Base-by-base conservation (phyloP, 2,797 vertebrate genomes). In the Gymnodraco acuticeps region DNA sequence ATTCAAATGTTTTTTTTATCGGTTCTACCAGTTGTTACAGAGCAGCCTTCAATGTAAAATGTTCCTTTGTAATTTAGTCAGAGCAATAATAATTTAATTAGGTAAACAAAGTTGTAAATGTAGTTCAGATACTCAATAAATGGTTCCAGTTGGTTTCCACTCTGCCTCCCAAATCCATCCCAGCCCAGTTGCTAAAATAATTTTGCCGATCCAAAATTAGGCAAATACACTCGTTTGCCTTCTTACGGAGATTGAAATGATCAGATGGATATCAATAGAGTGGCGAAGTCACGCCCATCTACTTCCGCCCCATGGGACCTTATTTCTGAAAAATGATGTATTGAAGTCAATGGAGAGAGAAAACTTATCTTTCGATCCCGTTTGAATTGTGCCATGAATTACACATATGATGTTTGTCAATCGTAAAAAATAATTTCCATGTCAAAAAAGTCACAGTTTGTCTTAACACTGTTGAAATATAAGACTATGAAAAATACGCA, bases 11-110 rank as follows among this genome's bases (percentile, higher is more conserved):
- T 69, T 41, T 64, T 31, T 59, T 62, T 52, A 38, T 7, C 6
- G 1, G 33, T 38, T 38, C 41, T 10, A 16, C 11, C 14, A 54
- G 41, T 61, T 27, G 10, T 67, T 71, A 16, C 59, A 1, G 31
- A 79, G 80, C 82, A 88, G 83, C 73, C 82, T 69, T 55, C 56
- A 80, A 48, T 4, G 1, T 69, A 69, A 67, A 64, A 61, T 55
- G 47, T 75, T 73, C 15, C 3, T 73, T 68, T 85, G 19, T 78
- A n/a, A 77, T 81, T 82, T 42, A 76, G 77, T 70, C 71, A 31
- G 71, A 87, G 87, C 88, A 93, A 90, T 92, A 92, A 92, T 85
- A 75, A 73, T 74, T 80, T n/a, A 60, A 65, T 58, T 75, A n/a
- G 54, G 58, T 72, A 56, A 64, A 43, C 50, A 50, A 5, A 52